Evolutionary conservation across 2,888 invertebrate genomes (phyloP).

Genomic region (Meandrusa payeni): DNA sequence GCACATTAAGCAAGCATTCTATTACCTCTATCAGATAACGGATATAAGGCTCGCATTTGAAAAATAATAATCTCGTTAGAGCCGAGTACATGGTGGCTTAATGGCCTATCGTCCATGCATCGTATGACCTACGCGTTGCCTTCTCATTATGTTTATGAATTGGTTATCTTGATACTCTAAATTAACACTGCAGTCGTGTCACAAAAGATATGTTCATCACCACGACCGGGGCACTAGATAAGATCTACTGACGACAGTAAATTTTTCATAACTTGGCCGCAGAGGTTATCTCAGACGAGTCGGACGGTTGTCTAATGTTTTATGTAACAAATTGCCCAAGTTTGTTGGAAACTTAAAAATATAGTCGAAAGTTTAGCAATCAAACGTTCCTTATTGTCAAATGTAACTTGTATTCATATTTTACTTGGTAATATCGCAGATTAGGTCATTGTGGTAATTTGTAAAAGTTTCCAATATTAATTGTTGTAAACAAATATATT

Average conservation of each 20-base stretch:
- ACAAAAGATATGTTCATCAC: conserved; percentile 2
- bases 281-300: conserved; percentile 18
- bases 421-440: no score
- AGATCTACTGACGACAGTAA: conserved; percentile 17
- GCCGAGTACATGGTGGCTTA: conserved; percentile 14
- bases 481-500: no score
- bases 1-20: conserved; percentile 25
- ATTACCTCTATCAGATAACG: conserved; percentile 25
- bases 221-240: conserved; percentile 7
- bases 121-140: conserved; percentile 6
- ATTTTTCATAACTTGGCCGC: conserved; percentile 22
- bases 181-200: conserved; percentile 14
- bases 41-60: conserved; percentile 18
- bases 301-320: conserved; percentile 20
- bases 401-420: no score
- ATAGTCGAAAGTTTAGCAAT: neutral
- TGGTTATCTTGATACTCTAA: conserved; percentile 9
- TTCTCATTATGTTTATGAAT: conserved; percentile 2
- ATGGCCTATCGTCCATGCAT: conserved; percentile 12
- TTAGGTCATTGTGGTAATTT: no score
- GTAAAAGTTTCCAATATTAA: no score
- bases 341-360: conserved; percentile 15
- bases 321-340: conserved; percentile 24
- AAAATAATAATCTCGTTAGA: conserved; percentile 20
- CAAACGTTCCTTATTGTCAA: no score